Conservation (phyloP, 2,113 vertebrate species). For the Tursiops truncatus region DNA sequence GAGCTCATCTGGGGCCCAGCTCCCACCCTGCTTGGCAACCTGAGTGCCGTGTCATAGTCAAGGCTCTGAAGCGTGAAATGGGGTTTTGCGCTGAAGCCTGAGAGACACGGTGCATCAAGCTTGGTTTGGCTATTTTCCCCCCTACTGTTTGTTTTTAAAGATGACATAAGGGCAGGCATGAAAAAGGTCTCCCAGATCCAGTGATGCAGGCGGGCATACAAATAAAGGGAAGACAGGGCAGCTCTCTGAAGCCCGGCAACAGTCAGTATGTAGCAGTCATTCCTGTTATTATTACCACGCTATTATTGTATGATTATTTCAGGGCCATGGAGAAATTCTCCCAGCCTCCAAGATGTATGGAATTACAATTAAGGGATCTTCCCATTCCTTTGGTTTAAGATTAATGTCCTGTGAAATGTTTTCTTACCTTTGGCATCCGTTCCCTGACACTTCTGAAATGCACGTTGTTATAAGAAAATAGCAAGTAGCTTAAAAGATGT, state of each 20-base stretch:
- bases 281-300: neutral
- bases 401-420: constrained; percentile 60
- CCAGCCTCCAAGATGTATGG: neutral
- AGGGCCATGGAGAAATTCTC: neutral
- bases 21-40: constrained; percentile 35
- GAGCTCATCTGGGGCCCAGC: neutral
- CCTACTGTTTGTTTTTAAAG: constrained; percentile 67
- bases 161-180: constrained; percentile 62
- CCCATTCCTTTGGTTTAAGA: constrained; percentile 33
- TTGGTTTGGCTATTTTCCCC: constrained; percentile 38
- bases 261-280: neutral
- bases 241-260: neutral
- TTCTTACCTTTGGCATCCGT: neutral
- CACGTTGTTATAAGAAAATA: constrained; percentile 36
- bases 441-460: constrained; percentile 5
- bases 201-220: constrained; percentile 2
- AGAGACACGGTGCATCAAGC: neutral
- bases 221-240: neutral
- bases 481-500: neutral
- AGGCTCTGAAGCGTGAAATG: constrained; percentile 71
- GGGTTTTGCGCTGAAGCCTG: constrained; percentile 57
- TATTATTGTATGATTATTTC: constrained; percentile 36
- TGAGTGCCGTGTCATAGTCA: neutral
- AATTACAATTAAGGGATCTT: neutral
- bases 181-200: constrained; percentile 44